A percentile compares a stretch with the other conserved stretches of the same genome.
phyloP scores from a whole-genome alignment of 2,797 vertebrate species.

The Serranus cabrilla region DNA sequence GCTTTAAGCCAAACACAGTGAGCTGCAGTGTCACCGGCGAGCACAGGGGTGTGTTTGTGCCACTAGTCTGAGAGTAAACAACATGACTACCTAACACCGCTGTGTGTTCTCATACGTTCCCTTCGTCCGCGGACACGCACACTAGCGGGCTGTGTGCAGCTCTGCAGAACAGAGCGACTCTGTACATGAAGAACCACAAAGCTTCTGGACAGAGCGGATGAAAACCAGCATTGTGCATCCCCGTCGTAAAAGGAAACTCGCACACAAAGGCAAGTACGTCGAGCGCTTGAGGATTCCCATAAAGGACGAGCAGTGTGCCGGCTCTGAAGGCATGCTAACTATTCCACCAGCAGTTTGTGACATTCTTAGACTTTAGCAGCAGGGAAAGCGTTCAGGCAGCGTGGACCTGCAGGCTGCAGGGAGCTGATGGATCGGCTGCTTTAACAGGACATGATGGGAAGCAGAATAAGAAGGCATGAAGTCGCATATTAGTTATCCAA shows the following conservation, averaged over 20 bases:
- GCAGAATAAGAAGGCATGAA: slow-evolving; percentile 19
- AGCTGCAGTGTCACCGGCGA: slow-evolving; percentile 53
- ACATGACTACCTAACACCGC: slow-evolving; percentile 72
- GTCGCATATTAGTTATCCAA: not conserved
- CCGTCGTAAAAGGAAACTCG: slow-evolving; percentile 37
- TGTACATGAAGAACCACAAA: slow-evolving; percentile 40
- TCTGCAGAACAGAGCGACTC: slow-evolving; percentile 56
- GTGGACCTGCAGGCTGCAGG: slow-evolving; percentile 63
- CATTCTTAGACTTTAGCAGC: slow-evolving; percentile 73
- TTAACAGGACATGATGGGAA: slow-evolving; percentile 35
- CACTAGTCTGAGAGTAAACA: slow-evolving; percentile 82
- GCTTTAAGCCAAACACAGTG: slow-evolving; percentile 63
- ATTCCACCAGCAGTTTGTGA: slow-evolving; percentile 81
- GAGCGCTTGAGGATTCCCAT: slow-evolving; percentile 38
- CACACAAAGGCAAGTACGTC: slow-evolving; percentile 54
- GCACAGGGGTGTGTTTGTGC: slow-evolving; percentile 75
- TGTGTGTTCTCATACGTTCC: slow-evolving; percentile 66
- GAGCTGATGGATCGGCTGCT: slow-evolving; percentile 55
- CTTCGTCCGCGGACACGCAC: slow-evolving; percentile 48
- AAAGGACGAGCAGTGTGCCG: slow-evolving; percentile 42
- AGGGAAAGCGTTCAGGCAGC: slow-evolving; percentile 31
- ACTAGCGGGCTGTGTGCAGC: slow-evolving; percentile 42
- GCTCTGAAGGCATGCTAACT: slow-evolving; percentile 72
- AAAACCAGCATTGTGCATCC: slow-evolving; percentile 55
- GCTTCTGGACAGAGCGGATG: slow-evolving; percentile 38